Base-by-base conservation (phyloP, 2,888 invertebrate species). In the Torymus auratus region DNA sequence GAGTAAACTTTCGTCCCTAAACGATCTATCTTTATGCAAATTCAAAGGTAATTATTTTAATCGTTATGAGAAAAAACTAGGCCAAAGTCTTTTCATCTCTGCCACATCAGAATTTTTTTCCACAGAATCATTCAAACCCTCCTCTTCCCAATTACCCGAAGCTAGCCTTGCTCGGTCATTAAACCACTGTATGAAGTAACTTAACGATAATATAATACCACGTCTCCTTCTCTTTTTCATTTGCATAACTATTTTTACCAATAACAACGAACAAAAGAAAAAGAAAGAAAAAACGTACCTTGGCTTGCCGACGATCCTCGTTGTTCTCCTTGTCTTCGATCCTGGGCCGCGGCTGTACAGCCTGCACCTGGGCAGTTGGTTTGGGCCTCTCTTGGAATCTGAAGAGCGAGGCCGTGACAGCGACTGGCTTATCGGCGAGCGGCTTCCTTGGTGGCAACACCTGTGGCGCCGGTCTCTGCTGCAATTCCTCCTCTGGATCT, bases 381-480 rank as follows among this genome's bases (percentile, higher is more conserved):
- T 41, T 41, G 41, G 41, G 41, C 7, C 41, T 41, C 41, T 78
- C 70, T 28, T 81, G 64, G 58, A n/a, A 55, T 7, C 77, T 86
- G 85, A 92, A 91, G 56, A 91, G 85, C 80, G 91, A 90, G 7
- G 91, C 89, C n/a, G 91, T 91, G 2, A 91, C 91, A 11, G 90
- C 76, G 76, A 86, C 82, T 15, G 91, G 91, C 72, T 86, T 85
- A 15, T 81, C 81, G 20, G 52, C 64, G 12, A 69, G 55, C 3
- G 81, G 77, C 55, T 77, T 68, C 52, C 74, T 74, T 15, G 14
- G 68, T 15, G 74, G 60, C 56, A 17, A 23, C n/a, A 50, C 50
- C 12, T 7, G 67, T 61, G 15, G 56, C 20, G 14, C 67, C 23
- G 2, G 52, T 60, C 17, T 20, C 52, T 72, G 41, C 65, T 20